Conservation (phyloP, 2,888 invertebrate species). For the Sarcophaga variegata region DNA sequence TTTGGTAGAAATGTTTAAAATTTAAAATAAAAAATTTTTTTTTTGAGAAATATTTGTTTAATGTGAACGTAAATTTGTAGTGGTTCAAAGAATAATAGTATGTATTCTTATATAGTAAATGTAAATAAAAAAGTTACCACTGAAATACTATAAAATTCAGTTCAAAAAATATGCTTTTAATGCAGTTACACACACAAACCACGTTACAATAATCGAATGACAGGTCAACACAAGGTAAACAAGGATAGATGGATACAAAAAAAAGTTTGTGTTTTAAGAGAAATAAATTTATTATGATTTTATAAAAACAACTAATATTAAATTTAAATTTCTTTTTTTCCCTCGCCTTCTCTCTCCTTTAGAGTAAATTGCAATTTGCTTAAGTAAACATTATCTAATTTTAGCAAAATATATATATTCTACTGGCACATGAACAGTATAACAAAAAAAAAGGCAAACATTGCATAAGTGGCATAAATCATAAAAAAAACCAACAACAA, state of each 20-base stretch:
- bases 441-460: background rate
- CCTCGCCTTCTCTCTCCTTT: background rate
- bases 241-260: background rate
- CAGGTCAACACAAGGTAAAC: background rate
- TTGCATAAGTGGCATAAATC: conserved; percentile 24
- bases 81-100: no score
- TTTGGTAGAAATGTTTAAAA: no score
- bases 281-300: no score
- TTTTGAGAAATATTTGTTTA: no score
- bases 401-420: background rate
- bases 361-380: background rate
- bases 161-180: conserved; percentile 10
- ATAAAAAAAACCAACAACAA: conserved; percentile 27
- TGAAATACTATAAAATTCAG: conserved; percentile 19
- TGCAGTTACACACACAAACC: background rate
- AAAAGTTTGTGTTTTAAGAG: no score
- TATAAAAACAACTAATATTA: no score
- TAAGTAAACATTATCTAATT: conserved; percentile 14
- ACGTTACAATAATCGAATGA: background rate
- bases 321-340: no score
- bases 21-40: no score
- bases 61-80: no score
- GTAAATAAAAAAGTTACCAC: background rate
- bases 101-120: background rate
- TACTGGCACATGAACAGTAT: background rate